These are phyloP conservation scores for Hoplias malabaricus DNA, from an alignment of 2,113 vertebrate species.

Conservation along the genomic window DNA sequence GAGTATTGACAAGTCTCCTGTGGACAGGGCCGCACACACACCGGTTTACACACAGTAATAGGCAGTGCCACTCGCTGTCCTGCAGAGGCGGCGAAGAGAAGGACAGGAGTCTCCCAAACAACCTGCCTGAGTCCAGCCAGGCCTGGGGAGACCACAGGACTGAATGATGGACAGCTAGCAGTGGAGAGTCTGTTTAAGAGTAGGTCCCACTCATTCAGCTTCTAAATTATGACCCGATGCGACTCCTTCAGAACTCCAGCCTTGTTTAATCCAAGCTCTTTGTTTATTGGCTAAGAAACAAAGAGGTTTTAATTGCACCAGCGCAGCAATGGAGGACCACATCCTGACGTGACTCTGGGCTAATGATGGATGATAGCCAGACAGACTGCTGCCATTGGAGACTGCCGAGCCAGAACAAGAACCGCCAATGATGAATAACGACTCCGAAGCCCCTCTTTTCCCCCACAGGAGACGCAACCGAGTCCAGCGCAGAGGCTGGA, in stretches of 20 bases:
- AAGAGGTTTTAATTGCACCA: constrained; percentile 34
- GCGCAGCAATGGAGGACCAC: constrained; percentile 10
- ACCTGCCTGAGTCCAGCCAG: background rate
- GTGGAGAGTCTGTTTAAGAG: background rate
- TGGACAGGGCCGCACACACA: constrained; percentile 80
- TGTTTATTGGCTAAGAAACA: constrained; percentile 30
- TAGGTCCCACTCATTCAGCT: background rate
- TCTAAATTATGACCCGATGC: background rate
- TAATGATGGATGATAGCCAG: constrained; percentile 70
- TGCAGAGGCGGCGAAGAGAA: constrained; percentile 15
- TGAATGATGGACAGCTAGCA: background rate
- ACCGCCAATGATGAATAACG: constrained; percentile 72
- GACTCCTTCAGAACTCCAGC: background rate
- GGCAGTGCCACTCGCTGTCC: constrained; percentile 33
- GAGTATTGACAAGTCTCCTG: constrained; percentile 92
- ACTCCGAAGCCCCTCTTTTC: constrained; percentile 55
- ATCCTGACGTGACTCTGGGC: constrained; percentile 55
- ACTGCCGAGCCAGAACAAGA: constrained; percentile 60
- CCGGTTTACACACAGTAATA: constrained; percentile 71
- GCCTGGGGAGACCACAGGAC: constrained; percentile 4
- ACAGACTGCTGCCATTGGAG: constrained; percentile 65
- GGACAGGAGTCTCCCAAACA: constrained; percentile 44
- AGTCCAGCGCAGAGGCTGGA: constrained; percentile 65
- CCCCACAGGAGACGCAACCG: constrained; percentile 63
- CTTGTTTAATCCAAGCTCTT: constrained; percentile 8